Percentiles rank a stretch among this genome's conserved stretches.
phyloP scores from a whole-genome alignment of 2,113 vertebrate genomes.

The Laticauda colubrina region DNA sequence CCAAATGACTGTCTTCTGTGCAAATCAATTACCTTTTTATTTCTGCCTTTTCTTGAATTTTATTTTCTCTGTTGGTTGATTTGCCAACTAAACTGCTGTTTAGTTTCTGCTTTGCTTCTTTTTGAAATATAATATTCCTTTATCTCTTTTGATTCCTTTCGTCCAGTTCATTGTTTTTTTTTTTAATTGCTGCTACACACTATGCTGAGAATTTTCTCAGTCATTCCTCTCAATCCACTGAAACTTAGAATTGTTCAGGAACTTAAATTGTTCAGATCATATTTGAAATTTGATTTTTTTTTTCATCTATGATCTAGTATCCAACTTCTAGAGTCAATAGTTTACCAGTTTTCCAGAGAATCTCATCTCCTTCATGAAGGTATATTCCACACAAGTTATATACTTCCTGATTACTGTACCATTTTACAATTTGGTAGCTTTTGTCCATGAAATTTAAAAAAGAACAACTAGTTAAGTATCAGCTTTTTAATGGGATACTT shows the following conservation, averaged over 20 bases:
- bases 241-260: not conserved
- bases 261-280: not conserved
- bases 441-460: not conserved
- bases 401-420: not conserved
- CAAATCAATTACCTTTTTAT: not conserved
- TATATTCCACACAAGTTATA: not conserved
- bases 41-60: not conserved
- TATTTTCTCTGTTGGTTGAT: not conserved
- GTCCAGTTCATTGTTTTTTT: slow-evolving; percentile 49
- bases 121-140: not conserved
- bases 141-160: slow-evolving; percentile 34
- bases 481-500: not conserved
- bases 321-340: not conserved
- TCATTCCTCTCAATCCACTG: slow-evolving; percentile 26
- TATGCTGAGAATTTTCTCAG: slow-evolving; percentile 44
- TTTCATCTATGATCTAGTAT: not conserved
- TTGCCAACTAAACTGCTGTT: not conserved
- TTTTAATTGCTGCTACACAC: slow-evolving; percentile 44
- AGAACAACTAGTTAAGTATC: not conserved
- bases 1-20: not conserved
- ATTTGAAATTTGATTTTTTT: not conserved
- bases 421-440: not conserved
- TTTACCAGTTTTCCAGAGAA: not conserved
- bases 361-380: not conserved
- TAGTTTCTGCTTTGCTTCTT: slow-evolving; percentile 24